phyloP scores from a whole-genome alignment of 1,140 invertebrate species.

The Pachypsylla venusta region DNA sequence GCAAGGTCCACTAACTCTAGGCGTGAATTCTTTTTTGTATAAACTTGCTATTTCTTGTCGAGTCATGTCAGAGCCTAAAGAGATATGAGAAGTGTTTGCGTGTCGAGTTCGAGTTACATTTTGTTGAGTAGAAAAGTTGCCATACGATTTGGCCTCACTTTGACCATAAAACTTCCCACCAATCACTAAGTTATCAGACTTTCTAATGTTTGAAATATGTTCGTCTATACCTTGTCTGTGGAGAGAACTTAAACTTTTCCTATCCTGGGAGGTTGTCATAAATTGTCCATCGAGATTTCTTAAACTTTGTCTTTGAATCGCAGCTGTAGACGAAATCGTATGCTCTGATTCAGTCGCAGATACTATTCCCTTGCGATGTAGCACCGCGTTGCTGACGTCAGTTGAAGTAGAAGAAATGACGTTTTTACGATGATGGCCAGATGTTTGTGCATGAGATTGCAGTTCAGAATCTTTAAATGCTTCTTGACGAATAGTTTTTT shows the following conservation, averaged over 20 bases:
- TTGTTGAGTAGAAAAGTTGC: conserved; percentile 42
- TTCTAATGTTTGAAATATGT: conserved; percentile 11
- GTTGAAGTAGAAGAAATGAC: conserved; percentile 50
- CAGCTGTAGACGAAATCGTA: conserved; percentile 54
- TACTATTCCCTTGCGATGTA: conserved; percentile 50
- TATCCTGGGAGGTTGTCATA: conserved; percentile 47
- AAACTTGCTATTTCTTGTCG: conserved; percentile 22
- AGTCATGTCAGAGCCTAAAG: conserved; percentile 39
- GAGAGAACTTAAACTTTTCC: conserved; percentile 57
- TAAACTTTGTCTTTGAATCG: conserved; percentile 61
- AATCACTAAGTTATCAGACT: conserved; percentile 43
- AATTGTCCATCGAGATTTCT: conserved; percentile 53
- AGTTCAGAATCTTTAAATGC: conserved; percentile 2
- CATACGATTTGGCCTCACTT: conserved; percentile 45
- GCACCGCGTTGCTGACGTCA: conserved; percentile 53
- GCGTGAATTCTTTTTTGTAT: conserved; percentile 60
- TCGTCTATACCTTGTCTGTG: conserved; percentile 35
- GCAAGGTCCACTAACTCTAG: conserved; percentile 50
- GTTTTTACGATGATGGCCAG: conserved; percentile 43
- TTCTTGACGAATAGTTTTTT: conserved; percentile 6
- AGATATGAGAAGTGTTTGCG: conserved; percentile 54
- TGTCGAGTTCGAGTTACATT: conserved; percentile 36
- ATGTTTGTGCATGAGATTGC: neutral
- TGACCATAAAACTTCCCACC: conserved; percentile 55
- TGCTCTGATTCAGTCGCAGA: conserved; percentile 42